phyloP scores from a whole-genome alignment of 2,113 vertebrate species.

The Sceloporus undulatus region DNA sequence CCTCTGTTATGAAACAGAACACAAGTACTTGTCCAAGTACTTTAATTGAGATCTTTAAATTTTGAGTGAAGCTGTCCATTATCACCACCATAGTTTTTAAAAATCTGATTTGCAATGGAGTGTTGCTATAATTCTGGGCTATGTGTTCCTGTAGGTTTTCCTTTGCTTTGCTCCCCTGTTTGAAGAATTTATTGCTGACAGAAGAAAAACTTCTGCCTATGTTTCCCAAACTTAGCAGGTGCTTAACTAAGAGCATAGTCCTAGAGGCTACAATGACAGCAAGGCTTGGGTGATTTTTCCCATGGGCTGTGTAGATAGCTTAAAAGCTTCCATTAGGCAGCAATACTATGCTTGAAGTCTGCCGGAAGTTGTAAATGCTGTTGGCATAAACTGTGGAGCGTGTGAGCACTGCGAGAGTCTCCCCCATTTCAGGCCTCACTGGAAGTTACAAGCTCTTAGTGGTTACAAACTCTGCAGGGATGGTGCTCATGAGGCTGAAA shows the following conservation, averaged over 20 bases:
- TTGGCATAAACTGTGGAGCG: slow-evolving; percentile 24
- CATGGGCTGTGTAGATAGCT: not conserved
- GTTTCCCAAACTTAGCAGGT: not conserved
- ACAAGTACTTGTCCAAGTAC: not conserved
- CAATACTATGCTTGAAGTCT: slow-evolving; percentile 6
- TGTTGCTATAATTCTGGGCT: not conserved
- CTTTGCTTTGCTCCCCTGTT: not conserved
- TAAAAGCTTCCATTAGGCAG: not conserved
- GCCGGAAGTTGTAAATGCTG: slow-evolving; percentile 25
- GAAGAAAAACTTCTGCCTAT: not conserved
- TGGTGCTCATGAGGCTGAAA: slow-evolving; percentile 17
- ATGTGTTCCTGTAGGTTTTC: not conserved
- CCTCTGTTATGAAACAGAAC: not conserved
- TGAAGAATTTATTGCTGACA: not conserved
- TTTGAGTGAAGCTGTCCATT: not conserved
- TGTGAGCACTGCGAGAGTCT: not conserved
- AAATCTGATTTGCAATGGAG: not conserved
- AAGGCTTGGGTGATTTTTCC: not conserved
- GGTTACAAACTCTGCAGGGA: slow-evolving; percentile 30
- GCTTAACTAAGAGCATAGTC: not conserved
- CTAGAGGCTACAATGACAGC: not conserved
- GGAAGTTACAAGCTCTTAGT: slow-evolving; percentile 15
- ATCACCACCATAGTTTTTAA: not conserved
- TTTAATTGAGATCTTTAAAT: not conserved
- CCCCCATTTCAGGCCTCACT: slow-evolving; percentile 38